Evolutionary conservation across 2,888 invertebrate species (phyloP), one percentile per base, ranked within the genome.

Genomic region (Tillus elongatus): DNA sequence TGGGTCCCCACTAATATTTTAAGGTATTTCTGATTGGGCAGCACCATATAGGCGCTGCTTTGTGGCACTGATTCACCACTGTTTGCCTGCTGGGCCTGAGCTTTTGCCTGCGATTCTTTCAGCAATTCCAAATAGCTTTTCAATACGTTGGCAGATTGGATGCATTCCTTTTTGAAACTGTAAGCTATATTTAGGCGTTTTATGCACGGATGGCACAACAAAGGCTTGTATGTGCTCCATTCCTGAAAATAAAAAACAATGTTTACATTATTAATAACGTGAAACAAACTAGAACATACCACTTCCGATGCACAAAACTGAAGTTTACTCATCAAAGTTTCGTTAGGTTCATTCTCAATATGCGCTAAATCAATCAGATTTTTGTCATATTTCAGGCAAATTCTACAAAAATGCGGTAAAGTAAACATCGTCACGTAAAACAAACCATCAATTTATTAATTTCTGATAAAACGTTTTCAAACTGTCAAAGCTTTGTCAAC

Each of bases 241-340:
- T 63, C 58, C 64, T 64, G 44, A 41, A 58, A 54, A 35, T 35
- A 29, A 39, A 16, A 34, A 31, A 28, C 37, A 40, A 12, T 6
- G 8, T n/a, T n/a, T 16, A 35, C 9, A 16, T 6, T 30, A 15
- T 33, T 12, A 15, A 13, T 30, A 13, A 37, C 15, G 31, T 2
- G 15, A 44, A 40, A n/a, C 30, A 27, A 24, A 37, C 16, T 40
- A 41, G 33, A 40, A 58, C 62, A 46, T 50, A 64, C 64, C 58
- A 64, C 61, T 61, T 64, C 64, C 11, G 62, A 57, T 36, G 63
- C 61, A 54, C 61, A 63, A 31, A 54, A 50, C 46, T 57, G 53
- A 36, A 64, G 52, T 55, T 64, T 63, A 41, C 52, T 58, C 51
- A 60, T 51, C 37, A 62, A 43, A 15, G 57, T 56, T 45, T 59